phyloP scores from a whole-genome alignment of 2,797 vertebrate genomes.

The Sebastiscus albofasciatus region DNA sequence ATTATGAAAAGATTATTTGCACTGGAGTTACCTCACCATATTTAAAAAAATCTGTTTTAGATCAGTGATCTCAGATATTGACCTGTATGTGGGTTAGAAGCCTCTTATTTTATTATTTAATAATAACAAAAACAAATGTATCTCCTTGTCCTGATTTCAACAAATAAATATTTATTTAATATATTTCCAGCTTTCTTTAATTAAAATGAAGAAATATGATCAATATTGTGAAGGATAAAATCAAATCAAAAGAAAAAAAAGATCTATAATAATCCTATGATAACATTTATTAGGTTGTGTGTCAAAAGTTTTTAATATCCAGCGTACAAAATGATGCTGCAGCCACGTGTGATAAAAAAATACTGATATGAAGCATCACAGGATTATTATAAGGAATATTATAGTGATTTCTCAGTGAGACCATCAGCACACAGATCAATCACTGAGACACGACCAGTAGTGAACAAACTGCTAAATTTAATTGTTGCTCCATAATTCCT shows the following conservation, averaged over 20 bases:
- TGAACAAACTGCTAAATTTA: conserved; percentile 30
- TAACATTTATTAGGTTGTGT: background rate
- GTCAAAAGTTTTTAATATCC: conserved; percentile 7
- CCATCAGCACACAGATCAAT: conserved; percentile 18
- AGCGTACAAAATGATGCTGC: background rate
- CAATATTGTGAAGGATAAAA: conserved; percentile 10
- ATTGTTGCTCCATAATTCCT: conserved; percentile 39
- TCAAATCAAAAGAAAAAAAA: conserved; percentile 11
- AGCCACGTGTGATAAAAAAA: background rate
- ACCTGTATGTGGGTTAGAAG: background rate
- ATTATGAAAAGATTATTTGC: background rate
- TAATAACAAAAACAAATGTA: no score
- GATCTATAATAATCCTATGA: conserved; percentile 37
- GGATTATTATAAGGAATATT: conserved; percentile 15
- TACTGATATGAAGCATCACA: background rate
- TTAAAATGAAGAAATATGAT: conserved; percentile 15
- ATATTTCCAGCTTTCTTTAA: background rate
- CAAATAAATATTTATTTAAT: background rate
- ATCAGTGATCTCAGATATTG: background rate
- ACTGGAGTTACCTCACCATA: background rate
- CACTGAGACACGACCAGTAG: background rate
- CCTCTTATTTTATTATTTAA: background rate
- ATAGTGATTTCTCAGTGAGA: background rate
- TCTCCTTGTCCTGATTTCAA: background rate
- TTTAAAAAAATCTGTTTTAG: background rate